Base-by-base conservation (phyloP, 1,140 invertebrate species). In the Thaumetopoea pityocampa region DNA sequence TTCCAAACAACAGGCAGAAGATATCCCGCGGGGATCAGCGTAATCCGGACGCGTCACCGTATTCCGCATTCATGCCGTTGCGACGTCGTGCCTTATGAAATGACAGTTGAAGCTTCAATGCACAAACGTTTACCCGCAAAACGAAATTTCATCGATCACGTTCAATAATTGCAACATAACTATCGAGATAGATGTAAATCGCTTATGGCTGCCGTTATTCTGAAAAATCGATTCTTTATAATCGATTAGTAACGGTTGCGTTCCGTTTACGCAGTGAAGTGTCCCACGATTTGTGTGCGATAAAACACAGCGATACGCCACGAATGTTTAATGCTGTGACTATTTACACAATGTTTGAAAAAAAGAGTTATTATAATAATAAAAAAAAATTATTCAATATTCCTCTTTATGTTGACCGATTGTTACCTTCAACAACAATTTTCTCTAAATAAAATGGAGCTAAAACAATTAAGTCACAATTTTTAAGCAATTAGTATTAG, bases 171-270 rank as follows among this genome's bases (percentile, higher is more conserved):
- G 70, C 71, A 58, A 71, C 50, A 64, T 66, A 69, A 72, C 66
- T 55, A 72, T 80, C 65, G 53, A 72, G 66, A n/a, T n/a, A n/a
- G n/a, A 81, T 77, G 70, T 76, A 78, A 81, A 81, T 72, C 60
- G 62, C 57, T 66, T 51, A 57, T 46, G 46, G 51, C 59, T 70
- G 70, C 78, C 73, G 78, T 82, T 82, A 82, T 82, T 64, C 69
- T 67, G 72, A 69, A 77, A 78, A 79, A 72, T 79, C 73, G 67
- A 78, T 78, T 76, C 48, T 67, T 43, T 46, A 36, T 62, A 77
- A 83, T 77, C 76, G 68, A 71, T 83, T 74, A 37, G 67, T 58
- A 40, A 67, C 69, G 69, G 72, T 71, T 71, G 67, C 74, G 62
- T 76, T 67, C 63, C 59, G 64, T 78, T 72, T 66, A 66, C 68